Base-by-base conservation (phyloP, 2,113 vertebrate genomes). In the Dunckerocampus dactyliophorus region DNA sequence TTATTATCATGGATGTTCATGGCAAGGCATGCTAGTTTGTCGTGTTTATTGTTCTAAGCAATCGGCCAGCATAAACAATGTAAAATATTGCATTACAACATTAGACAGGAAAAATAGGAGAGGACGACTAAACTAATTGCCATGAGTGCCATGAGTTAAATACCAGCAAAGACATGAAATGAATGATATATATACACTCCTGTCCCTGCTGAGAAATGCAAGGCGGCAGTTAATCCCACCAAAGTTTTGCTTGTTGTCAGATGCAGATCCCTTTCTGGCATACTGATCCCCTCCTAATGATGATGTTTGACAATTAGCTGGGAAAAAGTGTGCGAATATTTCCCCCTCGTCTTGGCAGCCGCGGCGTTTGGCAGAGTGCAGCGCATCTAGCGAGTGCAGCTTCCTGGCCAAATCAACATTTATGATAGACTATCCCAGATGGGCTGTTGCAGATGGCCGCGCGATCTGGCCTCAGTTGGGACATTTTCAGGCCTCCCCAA, bases 361-460 rank as follows among this genome's bases (percentile, higher is more conserved):
- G 70, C 50, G 58, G 61, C 47, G 15, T 8, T 82, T 86, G 84
- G 82, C 84, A 85, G 67, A 73, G 69, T 48, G 56, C 45, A 47
- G 62, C 77, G 67, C 81, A 75, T 78, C 72, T 82, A 77, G 82
- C 67, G 75, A 71, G 64, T 75, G 72, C 13, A 47, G 42, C 61
- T 82, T 80, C 77, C 81, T 64, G 81, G 81, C 86, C 81, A 85
- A 82, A 87, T 82, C 80, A 77, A 79, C 78, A 77, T 83, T 86
- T 76, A 82, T 79, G 84, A 80, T 81, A 72, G 82, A 84, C 82
- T 78, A 76, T 77, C 81, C 81, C 86, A 88, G 85, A 88, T 87
- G 85, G 87, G 81, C 71, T 79, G 82, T 80, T 85, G 80, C 83
- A 88, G 85, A 88, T 87, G 84, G 86, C 75, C 69, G 64, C 75